Conservation (phyloP, 2,888 invertebrate species). For the Tenthredo mesomela region DNA sequence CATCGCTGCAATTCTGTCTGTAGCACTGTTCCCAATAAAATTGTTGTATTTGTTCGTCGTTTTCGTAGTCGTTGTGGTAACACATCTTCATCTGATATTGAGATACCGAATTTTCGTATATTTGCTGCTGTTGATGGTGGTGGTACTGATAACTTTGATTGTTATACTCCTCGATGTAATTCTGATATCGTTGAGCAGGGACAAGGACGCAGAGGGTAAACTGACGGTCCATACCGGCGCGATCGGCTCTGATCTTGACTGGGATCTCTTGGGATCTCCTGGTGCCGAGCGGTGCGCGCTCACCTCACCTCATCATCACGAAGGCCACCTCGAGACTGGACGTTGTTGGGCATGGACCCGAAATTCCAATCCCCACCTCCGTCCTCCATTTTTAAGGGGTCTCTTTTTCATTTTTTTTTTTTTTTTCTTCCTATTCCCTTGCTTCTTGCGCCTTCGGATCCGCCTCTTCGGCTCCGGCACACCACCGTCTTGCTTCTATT, state of each 20-base stretch:
- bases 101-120: slow-evolving; percentile 75
- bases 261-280: slow-evolving; percentile 57
- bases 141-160: slow-evolving; percentile 62
- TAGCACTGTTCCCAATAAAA: slow-evolving; percentile 77
- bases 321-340: slow-evolving; percentile 77
- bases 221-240: slow-evolving; percentile 77
- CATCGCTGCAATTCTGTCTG: slow-evolving; percentile 72
- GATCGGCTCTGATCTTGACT: slow-evolving; percentile 55
- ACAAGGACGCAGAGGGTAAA: slow-evolving; percentile 77
- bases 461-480: slow-evolving; percentile 48
- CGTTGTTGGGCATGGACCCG: slow-evolving; percentile 73
- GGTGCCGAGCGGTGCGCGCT: slow-evolving; percentile 61
- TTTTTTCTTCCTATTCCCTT: slow-evolving; percentile 63
- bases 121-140: slow-evolving; percentile 70
- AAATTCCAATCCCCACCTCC: slow-evolving; percentile 77
- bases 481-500: slow-evolving; percentile 52
- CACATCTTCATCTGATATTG: slow-evolving; percentile 77
- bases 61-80: slow-evolving; percentile 76
- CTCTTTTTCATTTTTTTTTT: slow-evolving; percentile 70
- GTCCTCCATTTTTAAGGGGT: slow-evolving; percentile 76
- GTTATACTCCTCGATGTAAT: slow-evolving; percentile 71
- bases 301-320: slow-evolving; percentile 75
- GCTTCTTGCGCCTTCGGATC: slow-evolving; percentile 65
- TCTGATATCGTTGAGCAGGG: slow-evolving; percentile 76
- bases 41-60: slow-evolving; percentile 76